Percentiles rank a stretch among this genome's conserved stretches.
These are phyloP conservation scores for Carlito syrichta DNA, from an alignment of 2,113 vertebrate species.

Conservation along the genomic window DNA sequence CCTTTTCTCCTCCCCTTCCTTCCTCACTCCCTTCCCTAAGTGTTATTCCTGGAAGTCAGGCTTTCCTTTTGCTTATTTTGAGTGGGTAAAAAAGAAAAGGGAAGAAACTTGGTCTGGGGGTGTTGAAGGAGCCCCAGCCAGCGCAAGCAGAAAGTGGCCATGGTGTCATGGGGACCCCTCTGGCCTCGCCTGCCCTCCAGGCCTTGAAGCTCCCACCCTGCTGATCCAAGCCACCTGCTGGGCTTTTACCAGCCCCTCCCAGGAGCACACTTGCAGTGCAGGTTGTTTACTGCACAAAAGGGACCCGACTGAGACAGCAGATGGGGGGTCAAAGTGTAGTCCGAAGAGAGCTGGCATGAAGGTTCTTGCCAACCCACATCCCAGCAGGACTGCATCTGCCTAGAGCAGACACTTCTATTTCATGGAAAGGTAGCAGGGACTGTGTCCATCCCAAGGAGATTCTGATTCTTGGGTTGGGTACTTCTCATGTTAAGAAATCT, in stretches of 20 bases:
- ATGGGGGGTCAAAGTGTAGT: not conserved
- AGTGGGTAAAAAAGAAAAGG: not conserved
- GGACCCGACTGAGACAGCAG: not conserved
- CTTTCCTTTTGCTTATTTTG: slow-evolving; percentile 13
- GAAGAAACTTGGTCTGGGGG: not conserved
- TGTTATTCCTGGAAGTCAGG: not conserved
- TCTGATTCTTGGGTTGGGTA: not conserved
- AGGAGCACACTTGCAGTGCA: not conserved
- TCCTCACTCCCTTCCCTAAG: not conserved
- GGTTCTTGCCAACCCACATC: too few relatives aligned
- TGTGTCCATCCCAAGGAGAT: not conserved
- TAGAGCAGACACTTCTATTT: not conserved
- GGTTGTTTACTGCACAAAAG: not conserved
- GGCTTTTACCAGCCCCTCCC: not conserved
- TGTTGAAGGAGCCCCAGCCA: not conserved
- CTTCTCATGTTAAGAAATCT: not conserved
- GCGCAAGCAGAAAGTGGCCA: not conserved
- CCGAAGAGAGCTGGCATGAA: too few relatives aligned
- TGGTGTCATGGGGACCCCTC: not conserved
- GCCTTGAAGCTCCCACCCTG: not conserved
- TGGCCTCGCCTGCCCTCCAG: not conserved
- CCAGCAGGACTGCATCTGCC: not conserved
- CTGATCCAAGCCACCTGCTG: not conserved
- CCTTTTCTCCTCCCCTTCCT: not conserved
- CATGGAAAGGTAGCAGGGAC: not conserved